Evolutionary conservation across 2,113 vertebrate genomes (phyloP).

Genomic region (Ciconia maguari): DNA sequence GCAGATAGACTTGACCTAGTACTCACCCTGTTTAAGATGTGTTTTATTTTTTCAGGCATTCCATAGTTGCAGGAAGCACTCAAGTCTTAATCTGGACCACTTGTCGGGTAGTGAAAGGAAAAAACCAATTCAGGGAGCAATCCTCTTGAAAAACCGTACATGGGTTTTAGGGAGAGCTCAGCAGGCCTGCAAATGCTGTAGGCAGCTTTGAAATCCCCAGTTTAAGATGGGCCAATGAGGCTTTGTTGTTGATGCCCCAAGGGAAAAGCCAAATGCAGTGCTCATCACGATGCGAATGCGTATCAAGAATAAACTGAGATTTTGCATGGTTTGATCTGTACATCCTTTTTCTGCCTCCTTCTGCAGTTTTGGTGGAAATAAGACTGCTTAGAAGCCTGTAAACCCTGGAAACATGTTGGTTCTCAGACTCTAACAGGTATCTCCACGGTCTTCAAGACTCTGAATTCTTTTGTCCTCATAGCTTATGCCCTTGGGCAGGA

Average conservation of each 20-base stretch:
- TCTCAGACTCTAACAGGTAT: neutral
- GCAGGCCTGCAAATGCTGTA: neutral
- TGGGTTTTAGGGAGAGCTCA: neutral
- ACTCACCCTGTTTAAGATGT: conserved; percentile 31
- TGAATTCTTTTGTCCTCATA: neutral
- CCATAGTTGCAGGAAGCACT: conserved; percentile 25
- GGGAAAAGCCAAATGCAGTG: neutral
- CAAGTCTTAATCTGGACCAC: conserved; percentile 21
- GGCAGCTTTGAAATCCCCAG: conserved; percentile 22
- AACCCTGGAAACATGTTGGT: neutral
- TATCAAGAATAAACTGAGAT: neutral
- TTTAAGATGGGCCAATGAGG: neutral
- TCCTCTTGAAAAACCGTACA: neutral
- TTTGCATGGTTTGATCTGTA: neutral
- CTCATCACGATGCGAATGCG: neutral
- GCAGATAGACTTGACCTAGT: neutral
- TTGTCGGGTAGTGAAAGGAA: neutral
- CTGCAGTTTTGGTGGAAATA: neutral
- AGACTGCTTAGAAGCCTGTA: neutral
- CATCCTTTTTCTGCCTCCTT: neutral
- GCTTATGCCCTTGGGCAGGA: neutral
- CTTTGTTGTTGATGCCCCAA: neutral
- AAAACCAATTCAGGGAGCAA: neutral
- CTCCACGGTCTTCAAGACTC: neutral
- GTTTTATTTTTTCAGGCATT: conserved; percentile 42